Evolutionary conservation across 2,888 invertebrate species (phyloP), one percentile per base, ranked within the genome.

Genomic region (Pimpla rufipes): DNA sequence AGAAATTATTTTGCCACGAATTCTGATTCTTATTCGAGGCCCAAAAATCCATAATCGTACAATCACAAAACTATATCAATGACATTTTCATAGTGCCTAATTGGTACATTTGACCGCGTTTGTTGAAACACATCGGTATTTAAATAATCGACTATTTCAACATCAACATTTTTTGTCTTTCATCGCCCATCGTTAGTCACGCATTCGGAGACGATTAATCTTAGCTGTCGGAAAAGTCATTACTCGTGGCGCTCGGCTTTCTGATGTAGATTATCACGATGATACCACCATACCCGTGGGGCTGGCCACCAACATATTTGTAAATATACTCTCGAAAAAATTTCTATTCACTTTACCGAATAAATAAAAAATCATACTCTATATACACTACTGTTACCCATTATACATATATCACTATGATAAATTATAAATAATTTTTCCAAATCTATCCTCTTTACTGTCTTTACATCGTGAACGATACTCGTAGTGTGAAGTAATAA

Each of bases 381-480:
- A 66, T 77, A 66, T 50, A 79, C 79, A 70, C 68, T 64, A 79
- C 45, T 78, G 70, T 66, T 57, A 76, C 55, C 57, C 42, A 66
- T 50, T 67, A 73, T 29, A 29, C 13, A 47, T 67, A 67, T 67
- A 67, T 66, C 10, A 23, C 13, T 45, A 47, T 66, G 62, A 45
- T 40, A 79, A 79, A 75, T 13, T 57, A 64, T 21, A 77, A 68
- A 74, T 50, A 68, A 77, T 57, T 76, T 66, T 84, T 78, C 40
- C 68, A 68, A 78, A 79, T 81, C 83, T 86, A 81, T 86, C 83
- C 74, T 80, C 86, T 85, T 85, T 84, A 85, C 80, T 84, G 78
- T 86, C 81, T 83, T 79, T 85, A 85, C 84, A 81, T 76, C 71
- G 57, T 84, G 82, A 77, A 79, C 40, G 57, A 81, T 82, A 82